Percentiles rank a stretch among this genome's conserved stretches.
Evolutionary conservation across 2,113 vertebrate species (phyloP).

Genomic region (Stictonetta naevosa): DNA sequence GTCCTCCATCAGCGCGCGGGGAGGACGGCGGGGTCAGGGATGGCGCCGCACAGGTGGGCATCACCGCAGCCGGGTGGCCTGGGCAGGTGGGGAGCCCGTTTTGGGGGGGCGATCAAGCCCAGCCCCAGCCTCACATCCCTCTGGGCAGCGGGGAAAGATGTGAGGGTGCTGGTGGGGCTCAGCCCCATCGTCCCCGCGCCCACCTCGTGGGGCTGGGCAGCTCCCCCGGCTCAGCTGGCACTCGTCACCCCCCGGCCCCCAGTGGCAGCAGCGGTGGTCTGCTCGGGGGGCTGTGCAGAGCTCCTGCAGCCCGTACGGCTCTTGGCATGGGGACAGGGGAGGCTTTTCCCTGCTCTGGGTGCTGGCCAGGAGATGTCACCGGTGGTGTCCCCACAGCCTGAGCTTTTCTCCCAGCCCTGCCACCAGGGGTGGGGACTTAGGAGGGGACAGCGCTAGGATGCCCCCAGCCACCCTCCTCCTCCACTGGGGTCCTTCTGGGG

Average conservation of each 20-base stretch:
- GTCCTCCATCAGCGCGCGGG: background rate
- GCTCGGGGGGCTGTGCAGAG: too few species aligned
- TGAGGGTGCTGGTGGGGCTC: background rate
- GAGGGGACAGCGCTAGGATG: too few species aligned
- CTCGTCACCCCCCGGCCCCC: background rate
- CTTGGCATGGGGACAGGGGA: background rate
- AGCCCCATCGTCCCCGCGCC: accelerated
- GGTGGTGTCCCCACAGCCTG: too few species aligned
- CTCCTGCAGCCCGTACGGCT: background rate
- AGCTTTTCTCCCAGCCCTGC: too few species aligned
- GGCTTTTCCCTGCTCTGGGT: background rate
- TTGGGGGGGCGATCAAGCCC: background rate
- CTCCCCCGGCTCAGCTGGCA: background rate
- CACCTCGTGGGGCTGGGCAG: background rate
- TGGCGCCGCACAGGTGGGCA: background rate
- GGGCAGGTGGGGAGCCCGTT: accelerated
- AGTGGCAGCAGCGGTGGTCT: background rate
- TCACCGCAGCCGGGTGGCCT: accelerated
- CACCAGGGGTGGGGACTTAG: too few species aligned
- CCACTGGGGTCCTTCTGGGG: too few species aligned
- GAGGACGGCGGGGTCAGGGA: background rate
- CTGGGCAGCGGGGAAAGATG: accelerated
- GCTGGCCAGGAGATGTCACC: too few species aligned
- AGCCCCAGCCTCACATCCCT: too few species aligned
- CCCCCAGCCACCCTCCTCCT: too few species aligned